Percentiles rank a stretch among this genome's conserved stretches.
phyloP scores from a whole-genome alignment of 2,113 vertebrate species.

The Labeo rohita region DNA sequence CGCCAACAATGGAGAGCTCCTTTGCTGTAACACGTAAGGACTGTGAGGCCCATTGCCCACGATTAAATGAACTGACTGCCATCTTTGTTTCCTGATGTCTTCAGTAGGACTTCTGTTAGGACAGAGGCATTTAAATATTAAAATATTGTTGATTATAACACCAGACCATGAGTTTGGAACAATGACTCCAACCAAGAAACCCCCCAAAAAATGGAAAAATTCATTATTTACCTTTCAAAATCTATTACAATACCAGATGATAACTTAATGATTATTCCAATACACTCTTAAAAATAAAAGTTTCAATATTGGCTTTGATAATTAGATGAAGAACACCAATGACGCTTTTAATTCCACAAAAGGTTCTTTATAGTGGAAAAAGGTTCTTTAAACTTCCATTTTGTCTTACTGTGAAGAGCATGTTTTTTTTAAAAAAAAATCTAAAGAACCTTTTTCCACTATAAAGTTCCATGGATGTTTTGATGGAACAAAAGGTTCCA shows the following conservation, averaged over 20 bases:
- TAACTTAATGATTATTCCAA: background rate
- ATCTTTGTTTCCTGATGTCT: conserved; percentile 66
- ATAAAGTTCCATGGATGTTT: background rate
- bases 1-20: conserved; percentile 88
- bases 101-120: conserved; percentile 4
- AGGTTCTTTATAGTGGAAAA: background rate
- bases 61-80: conserved; percentile 85
- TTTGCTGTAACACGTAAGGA: conserved; percentile 90
- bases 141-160: background rate
- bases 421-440: background rate
- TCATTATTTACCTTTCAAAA: background rate
- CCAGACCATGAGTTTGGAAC: background rate
- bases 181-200: background rate
- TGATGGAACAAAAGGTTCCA: background rate
- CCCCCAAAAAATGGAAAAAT: background rate
- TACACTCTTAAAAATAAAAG: background rate
- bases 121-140: background rate
- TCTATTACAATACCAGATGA: background rate
- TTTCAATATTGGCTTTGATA: too few species aligned
- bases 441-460: background rate
- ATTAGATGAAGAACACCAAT: too few species aligned
- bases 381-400: background rate
- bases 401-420: background rate
- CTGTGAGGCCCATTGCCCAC: conserved; percentile 86
- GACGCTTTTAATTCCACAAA: background rate